Evolutionary conservation across 37 sponge, comb jelly and placozoan genomes (phyloP).

Genomic region (Aplysina aerophoba): DNA sequence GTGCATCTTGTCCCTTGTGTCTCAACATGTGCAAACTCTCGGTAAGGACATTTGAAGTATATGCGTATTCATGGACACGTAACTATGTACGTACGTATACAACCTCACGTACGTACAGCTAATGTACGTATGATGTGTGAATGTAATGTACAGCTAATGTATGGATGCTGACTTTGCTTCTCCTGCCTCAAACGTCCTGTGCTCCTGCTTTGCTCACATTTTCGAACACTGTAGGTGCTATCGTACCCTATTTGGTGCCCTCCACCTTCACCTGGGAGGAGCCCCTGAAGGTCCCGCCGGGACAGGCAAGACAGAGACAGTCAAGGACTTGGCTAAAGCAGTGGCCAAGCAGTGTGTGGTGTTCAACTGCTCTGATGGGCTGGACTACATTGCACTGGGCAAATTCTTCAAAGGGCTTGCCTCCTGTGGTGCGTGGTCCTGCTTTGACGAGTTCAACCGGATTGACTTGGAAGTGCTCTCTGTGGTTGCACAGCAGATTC

Average conservation of each 20-base stretch:
- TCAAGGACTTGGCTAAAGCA: conserved; percentile 99
- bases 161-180: no score
- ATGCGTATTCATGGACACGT: background rate
- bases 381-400: conserved; percentile 99
- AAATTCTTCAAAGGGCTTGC: conserved; percentile 99
- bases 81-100: background rate
- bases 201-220: no score
- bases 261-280: conserved; percentile 97
- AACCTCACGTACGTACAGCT: background rate
- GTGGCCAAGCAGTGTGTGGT: conserved; percentile 99
- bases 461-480: conserved; percentile 98
- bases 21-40: no score
- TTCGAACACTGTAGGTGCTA: conserved; percentile 73
- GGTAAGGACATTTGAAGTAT: no score
- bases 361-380: conserved; percentile 99
- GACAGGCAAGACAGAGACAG: conserved; percentile 99
- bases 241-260: conserved; percentile 98
- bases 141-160: background rate
- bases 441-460: conserved; percentile 99
- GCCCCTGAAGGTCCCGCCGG: conserved; percentile 99
- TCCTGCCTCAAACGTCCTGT: no score
- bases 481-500: conserved; percentile 97
- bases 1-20: no score
- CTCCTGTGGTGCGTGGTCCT: conserved; percentile 99
- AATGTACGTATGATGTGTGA: background rate